Base-by-base conservation (phyloP, 2,113 vertebrate species). In the Phalacrocorax carbo region DNA sequence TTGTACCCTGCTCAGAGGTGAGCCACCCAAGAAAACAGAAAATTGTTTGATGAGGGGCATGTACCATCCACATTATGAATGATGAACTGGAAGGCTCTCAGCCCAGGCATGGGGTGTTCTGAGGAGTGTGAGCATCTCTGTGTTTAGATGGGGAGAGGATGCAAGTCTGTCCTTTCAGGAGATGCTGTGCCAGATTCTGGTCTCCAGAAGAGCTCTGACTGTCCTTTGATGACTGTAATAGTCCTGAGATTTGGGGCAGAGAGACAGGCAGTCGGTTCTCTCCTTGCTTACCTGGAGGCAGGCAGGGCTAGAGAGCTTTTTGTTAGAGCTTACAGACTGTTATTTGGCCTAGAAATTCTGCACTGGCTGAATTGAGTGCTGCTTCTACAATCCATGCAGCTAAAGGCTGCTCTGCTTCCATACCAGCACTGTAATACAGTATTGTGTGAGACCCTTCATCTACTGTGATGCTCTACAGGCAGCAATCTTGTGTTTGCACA, bases 51-150 rank as follows among this genome's bases (percentile, higher is more conserved):
- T 1, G 2, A 14, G 18, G 15, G 23, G 10, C 11, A 14, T 3
- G 8, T 66, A 15, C 54, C 19, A 7, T 46, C 10, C 36, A 29
- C 12, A 2, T n/a, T 23, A 15, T 1, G 1, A 25, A 5, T 17
- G 42, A n/a, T 48, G 48, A 75, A 44, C 42, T 73, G 34, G 51
- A 70, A 82, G 38, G 30, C 34, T 79, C 34, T 87, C 55, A 85
- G 49, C 54, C 51, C 30, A 36, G 36, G 19, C 13, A 32, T 19
- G 13, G 18, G 12, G 44, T 86, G 49, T 73, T 61, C 49, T 61
- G 44, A 66, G 36, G 27, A 51, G 48, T 14, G 19, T 60, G n/a
- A 55, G 17, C 13, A 25, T 46, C 26, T 62, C 13, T 48, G 25
- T 62, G 30, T 66, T 60, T 92, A 51, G 34, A 75, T 40, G 13